Conservation (phyloP, 2,113 vertebrate genomes). For the Zingel zingel region DNA sequence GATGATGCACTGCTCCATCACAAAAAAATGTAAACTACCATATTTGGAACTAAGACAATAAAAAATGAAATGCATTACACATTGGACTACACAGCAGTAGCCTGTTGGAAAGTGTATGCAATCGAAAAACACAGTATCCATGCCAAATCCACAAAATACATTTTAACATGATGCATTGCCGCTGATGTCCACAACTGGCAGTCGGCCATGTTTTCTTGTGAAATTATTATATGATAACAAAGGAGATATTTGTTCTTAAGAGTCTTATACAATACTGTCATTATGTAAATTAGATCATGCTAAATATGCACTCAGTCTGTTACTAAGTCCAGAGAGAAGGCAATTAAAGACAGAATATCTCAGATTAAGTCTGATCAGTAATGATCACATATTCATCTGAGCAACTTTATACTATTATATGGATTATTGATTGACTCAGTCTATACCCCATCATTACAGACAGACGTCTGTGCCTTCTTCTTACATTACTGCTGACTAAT, state of each 20-base stretch:
- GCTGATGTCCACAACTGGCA: slow-evolving; percentile 1
- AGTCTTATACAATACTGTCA: slow-evolving; percentile 11
- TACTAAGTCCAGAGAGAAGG: slow-evolving; percentile 5
- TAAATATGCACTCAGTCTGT: slow-evolving; percentile 24
- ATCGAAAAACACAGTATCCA: neutral
- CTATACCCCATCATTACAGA: neutral
- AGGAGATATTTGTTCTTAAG: slow-evolving; percentile 29
- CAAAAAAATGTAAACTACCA: neutral
- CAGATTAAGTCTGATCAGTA: slow-evolving; percentile 13
- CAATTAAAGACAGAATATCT: slow-evolving; percentile 33
- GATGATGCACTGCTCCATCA: neutral
- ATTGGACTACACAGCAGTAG: neutral
- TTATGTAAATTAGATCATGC: slow-evolving; percentile 40
- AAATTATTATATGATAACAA: slow-evolving; percentile 30
- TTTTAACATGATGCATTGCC: neutral
- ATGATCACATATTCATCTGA: slow-evolving; percentile 13
- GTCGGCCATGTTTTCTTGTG: neutral
- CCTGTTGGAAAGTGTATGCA: neutral
- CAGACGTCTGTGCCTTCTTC: neutral
- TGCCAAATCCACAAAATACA: neutral
- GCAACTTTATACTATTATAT: slow-evolving; percentile 1
- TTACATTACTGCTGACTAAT: neutral
- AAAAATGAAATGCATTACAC: neutral
- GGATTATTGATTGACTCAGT: slow-evolving; percentile 19
- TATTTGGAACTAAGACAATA: neutral